These are phyloP conservation scores for Tanaodytes sp. DNA, from an alignment of 2,888 invertebrate species.

Conservation along the genomic window DNA sequence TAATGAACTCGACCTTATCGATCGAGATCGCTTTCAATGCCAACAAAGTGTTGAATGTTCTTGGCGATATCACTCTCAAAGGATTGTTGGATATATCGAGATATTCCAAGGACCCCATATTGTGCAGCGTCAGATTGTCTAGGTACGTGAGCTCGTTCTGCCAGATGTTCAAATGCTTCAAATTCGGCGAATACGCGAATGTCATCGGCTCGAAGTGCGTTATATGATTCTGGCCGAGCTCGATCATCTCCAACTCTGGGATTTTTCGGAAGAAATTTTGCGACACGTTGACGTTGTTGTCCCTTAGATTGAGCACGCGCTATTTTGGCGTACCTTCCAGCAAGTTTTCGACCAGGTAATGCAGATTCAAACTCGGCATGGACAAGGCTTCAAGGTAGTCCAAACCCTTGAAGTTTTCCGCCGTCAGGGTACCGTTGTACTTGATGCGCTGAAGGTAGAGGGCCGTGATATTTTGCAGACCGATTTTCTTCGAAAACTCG, in stretches of 20 bases:
- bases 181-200: conserved; percentile 77
- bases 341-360: conserved; percentile 77
- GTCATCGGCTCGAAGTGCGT: conserved; percentile 75
- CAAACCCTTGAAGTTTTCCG: conserved; percentile 32
- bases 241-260: conserved; percentile 75
- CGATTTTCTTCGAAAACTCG: conserved; percentile 55
- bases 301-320: conserved; percentile 12
- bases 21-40: conserved; percentile 72
- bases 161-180: conserved; percentile 80
- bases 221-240: conserved; percentile 80
- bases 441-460: conserved; percentile 49
- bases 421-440: conserved; percentile 33
- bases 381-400: conserved; percentile 53
- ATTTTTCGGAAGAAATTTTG: conserved; percentile 59
- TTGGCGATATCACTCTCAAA: conserved; percentile 74
- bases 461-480: conserved; percentile 45
- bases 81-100: conserved; percentile 81
- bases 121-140: conserved; percentile 76
- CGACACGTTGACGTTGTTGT: conserved; percentile 43
- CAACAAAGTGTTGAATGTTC: conserved; percentile 76
- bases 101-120: conserved; percentile 74
- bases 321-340: conserved; percentile 68
- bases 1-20: conserved; percentile 70
- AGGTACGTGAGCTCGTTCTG: conserved; percentile 80
- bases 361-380: conserved; percentile 78